Conservation (phyloP, 2,888 invertebrate species). For the Drosophila birchii region DNA sequence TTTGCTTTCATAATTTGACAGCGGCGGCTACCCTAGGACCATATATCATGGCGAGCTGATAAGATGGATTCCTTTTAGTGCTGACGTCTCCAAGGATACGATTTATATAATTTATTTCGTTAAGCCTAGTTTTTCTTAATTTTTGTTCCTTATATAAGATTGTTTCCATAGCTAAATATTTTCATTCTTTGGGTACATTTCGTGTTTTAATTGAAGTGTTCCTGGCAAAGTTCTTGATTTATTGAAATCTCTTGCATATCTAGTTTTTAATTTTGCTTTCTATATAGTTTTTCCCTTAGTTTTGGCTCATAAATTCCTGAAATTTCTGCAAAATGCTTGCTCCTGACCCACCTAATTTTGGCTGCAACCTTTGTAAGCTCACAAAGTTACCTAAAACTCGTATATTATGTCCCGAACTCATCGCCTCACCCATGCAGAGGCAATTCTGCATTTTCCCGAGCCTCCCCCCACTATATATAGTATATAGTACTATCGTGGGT, state of each 20-base stretch:
- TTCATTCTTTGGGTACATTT: background rate
- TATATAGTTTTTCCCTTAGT: background rate
- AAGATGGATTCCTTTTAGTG: constrained; percentile 15
- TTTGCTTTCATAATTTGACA: constrained; percentile 31
- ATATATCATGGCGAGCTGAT: constrained; percentile 26
- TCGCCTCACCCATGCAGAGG: constrained; percentile 29
- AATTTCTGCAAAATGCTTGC: no score
- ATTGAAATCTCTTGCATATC: no score
- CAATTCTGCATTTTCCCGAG: constrained; percentile 25
- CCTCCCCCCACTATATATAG: constrained; percentile 15
- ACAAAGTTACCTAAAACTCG: background rate
- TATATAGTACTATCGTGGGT: constrained; percentile 1
- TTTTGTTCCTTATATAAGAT: background rate
- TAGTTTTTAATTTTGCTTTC: no score
- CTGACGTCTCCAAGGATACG: background rate
- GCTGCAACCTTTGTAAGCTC: background rate
- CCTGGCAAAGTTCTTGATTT: background rate
- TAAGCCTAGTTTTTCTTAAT: background rate
- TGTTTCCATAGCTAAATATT: background rate
- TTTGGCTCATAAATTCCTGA: background rate
- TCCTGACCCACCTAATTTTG: background rate
- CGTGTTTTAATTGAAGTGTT: background rate
- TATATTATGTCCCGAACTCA: constrained; percentile 4
- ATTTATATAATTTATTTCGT: background rate
- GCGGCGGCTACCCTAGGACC: constrained; percentile 5